Evolutionary conservation across 2,888 invertebrate species (phyloP).

Genomic region (Sycophila texana): DNA sequence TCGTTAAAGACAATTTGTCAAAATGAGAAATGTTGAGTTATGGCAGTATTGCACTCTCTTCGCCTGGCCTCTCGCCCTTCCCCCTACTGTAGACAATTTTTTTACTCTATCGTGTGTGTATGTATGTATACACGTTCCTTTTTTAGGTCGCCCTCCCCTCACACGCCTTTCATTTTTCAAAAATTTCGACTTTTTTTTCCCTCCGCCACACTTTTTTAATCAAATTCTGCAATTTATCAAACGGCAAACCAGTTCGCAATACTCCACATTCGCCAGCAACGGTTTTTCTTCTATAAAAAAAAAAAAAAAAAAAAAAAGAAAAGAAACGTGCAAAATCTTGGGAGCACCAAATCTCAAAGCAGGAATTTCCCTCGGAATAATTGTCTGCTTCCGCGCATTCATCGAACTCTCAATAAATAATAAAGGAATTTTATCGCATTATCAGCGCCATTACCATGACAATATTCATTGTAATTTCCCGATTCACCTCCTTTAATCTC

Average conservation of each 20-base stretch:
- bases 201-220: not conserved
- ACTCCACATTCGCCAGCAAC: too few relatives aligned
- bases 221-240: too few relatives aligned
- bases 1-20: constrained; percentile 52
- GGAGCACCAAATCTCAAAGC: too few relatives aligned
- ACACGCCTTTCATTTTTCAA: constrained; percentile 19
- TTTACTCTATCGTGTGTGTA: constrained; percentile 26
- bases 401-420: too few relatives aligned
- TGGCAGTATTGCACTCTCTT: constrained; percentile 44
- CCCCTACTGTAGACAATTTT: constrained; percentile 3
- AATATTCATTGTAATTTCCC: constrained; percentile 49
- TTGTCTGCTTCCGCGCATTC: too few relatives aligned
- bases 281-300: too few relatives aligned
- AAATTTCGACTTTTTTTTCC: not conserved
- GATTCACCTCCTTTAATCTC: constrained; percentile 46
- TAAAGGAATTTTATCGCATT: constrained; percentile 20
- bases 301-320: too few relatives aligned
- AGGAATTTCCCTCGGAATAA: too few relatives aligned
- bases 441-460: constrained; percentile 38
- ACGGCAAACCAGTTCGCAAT: too few relatives aligned
- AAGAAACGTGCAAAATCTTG: too few relatives aligned
- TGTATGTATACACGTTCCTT: constrained; percentile 3
- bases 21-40: constrained; percentile 55
- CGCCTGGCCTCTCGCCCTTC: constrained; percentile 17
- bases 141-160: constrained; percentile 27